These are phyloP conservation scores for Brachionus koreanus DNA, from an alignment of 1,140 invertebrate genomes.

Conservation along the genomic window DNA sequence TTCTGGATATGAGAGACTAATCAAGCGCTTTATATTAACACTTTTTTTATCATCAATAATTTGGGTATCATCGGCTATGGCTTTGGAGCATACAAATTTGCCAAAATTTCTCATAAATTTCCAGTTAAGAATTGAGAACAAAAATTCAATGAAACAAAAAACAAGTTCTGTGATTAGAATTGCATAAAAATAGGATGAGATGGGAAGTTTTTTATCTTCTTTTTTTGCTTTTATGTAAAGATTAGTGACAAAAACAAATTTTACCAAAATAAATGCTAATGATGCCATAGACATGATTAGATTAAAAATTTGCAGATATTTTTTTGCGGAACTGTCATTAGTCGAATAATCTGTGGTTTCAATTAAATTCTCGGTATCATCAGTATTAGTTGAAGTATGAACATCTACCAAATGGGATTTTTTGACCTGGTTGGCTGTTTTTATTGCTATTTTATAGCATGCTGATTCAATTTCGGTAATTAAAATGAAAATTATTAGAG, in stretches of 20 bases:
- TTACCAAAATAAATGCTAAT: neutral
- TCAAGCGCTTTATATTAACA: constrained; percentile 9
- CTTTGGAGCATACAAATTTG: neutral
- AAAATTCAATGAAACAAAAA: neutral
- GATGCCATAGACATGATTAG: neutral
- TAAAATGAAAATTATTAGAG: constrained; percentile 26
- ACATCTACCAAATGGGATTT: constrained; percentile 10
- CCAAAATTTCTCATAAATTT: constrained; percentile 14
- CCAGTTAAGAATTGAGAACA: neutral
- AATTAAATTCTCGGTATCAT: neutral
- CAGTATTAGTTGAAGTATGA: neutral
- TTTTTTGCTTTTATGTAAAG: neutral
- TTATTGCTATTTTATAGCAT: neutral
- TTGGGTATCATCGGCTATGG: neutral
- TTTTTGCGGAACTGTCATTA: neutral
- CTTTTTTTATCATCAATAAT: neutral
- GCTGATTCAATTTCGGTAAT: constrained; percentile 20
- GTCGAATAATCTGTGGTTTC: neutral
- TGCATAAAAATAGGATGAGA: neutral
- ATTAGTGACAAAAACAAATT: neutral
- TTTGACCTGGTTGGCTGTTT: neutral
- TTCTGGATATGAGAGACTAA: constrained; percentile 16
- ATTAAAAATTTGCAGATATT: neutral
- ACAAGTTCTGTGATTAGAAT: neutral
- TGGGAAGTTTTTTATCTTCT: neutral